These are phyloP conservation scores for Panopea generosa DNA, from an alignment of 2,888 invertebrate species.

Conservation along the genomic window DNA sequence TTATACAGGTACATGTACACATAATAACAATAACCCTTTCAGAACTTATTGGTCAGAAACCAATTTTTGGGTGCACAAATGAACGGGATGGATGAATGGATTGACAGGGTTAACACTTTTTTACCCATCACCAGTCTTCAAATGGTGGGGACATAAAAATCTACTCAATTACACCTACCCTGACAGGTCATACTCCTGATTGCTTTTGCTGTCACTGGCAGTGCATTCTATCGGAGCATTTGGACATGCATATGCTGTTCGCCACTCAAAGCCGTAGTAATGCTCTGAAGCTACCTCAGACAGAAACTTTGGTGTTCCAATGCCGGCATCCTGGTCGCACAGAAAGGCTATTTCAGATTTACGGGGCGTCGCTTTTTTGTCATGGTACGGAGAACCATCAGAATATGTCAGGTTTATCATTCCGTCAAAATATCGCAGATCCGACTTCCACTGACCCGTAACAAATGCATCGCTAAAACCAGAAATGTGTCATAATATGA, in stretches of 20 bases:
- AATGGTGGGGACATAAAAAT: too few species aligned
- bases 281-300: conserved; percentile 72
- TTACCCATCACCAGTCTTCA: too few species aligned
- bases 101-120: too few species aligned
- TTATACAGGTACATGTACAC: too few species aligned
- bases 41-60: too few species aligned
- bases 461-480: conserved; percentile 64
- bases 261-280: conserved; percentile 79
- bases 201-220: conserved; percentile 61
- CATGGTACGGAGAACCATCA: conserved; percentile 77
- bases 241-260: conserved; percentile 78
- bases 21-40: too few species aligned
- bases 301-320: conserved; percentile 79
- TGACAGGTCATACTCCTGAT: conserved; percentile 78
- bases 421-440: conserved; percentile 81
- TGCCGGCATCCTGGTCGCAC: conserved; percentile 80
- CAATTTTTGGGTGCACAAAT: too few species aligned
- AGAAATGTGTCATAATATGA: background rate
- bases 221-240: conserved; percentile 75
- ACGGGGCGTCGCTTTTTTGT: conserved; percentile 68
- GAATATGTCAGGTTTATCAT: conserved; percentile 82
- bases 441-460: conserved; percentile 71
- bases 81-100: too few species aligned
- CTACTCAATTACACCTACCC: conserved; percentile 67
- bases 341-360: conserved; percentile 82